Evolutionary conservation across 2,888 invertebrate species (phyloP), one percentile per base, ranked within the genome.

Genomic region (Tillus elongatus): DNA sequence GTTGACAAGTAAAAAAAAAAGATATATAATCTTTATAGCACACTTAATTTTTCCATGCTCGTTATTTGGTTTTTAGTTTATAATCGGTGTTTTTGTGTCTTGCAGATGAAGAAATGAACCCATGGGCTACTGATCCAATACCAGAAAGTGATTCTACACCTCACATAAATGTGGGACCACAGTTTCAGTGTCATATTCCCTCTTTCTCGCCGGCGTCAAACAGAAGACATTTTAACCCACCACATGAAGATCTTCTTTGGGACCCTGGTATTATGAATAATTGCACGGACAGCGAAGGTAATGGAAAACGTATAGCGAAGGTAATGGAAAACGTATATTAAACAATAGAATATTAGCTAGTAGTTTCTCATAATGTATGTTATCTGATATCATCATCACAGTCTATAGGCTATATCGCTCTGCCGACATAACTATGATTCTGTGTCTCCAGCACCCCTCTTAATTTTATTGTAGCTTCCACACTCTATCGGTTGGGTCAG

Each of bases 101-200:
- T 19, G 12, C 44, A 60, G 61, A 51, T 35, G 62, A 63, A 34
- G 62, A 63, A 30, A 49, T 47, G 19, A 49, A 50, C 33, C 50
- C 42, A 34, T 64, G 61, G 63, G 55, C 46, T 40, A 65, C 56
- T 39, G 67, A 67, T 33, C 60, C 63, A 9, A 58, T 65, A 29
- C 68, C 68, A 14, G 70, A 69, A 51, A 65, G 63, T 30, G 71
- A 71, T 54, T 64, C 72, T 10, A 76, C 76, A 35, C 85, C 88
- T 0, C 82, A 82, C 62, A 86, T 93, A 39, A 95, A 93, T 61
- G 74, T 93, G 39, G 93, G 93, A 1, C 70, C 79, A 3, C 80
- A 87, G 43, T 90, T 82, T 65, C 95, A 95, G 66, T 89, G 88
- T 1, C 75, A 76, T 36, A 74, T 91, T 57, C 89, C 90, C 6